Evolutionary conservation across 2,113 vertebrate species (phyloP), one percentile per base, ranked within the genome.

Genomic region (Lycocorax pyrrhopterus): DNA sequence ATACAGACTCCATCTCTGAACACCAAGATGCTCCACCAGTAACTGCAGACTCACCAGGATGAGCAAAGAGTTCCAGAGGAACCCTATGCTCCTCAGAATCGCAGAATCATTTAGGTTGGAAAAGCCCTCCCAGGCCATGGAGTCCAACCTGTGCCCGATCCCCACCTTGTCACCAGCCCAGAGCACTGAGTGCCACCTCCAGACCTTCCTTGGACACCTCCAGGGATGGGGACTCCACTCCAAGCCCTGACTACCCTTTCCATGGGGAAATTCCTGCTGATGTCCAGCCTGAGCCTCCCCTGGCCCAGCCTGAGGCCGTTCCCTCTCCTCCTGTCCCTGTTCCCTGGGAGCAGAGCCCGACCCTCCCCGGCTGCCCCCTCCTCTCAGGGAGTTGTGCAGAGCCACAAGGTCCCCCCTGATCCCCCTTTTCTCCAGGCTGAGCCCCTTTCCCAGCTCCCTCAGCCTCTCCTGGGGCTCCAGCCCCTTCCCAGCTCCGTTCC

Each of bases 181-280:
- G 27, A 25, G 76, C 32, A 6, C 51, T 27, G 17, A 58, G 52
- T 33, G 52, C 12, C 59, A 81, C 1, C 0, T 26, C 32, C 76
- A 64, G 26, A 0, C 0, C 0, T 29, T 59, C 29, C 60, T 3
- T 12, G 33, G 9, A 25, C 37, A 39, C 33, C 27, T 52, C 60
- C 44, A 30, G 44, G 7, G 15, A 13, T 66, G 59, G 22, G 3
- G 0, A 29, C 15, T 58, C 21, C 58, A 41, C 3, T 6, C 33
- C 37, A 60, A 16, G 1, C 1, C 30, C 64, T 47, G 64, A 41
- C 0, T 8, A 3, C 7, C n/a, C 25, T 32, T 64, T 15, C 75
- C 32, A 35, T 14, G 13, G 0, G 0, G 58, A 12, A 62, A 47
- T 63, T 64, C 13, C 21, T 35, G 1, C 16, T 56, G 35, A 0